Evolutionary conservation across 1,140 invertebrate species (phyloP), one percentile per base, ranked within the genome.

Genomic region (Heliothis virescens): DNA sequence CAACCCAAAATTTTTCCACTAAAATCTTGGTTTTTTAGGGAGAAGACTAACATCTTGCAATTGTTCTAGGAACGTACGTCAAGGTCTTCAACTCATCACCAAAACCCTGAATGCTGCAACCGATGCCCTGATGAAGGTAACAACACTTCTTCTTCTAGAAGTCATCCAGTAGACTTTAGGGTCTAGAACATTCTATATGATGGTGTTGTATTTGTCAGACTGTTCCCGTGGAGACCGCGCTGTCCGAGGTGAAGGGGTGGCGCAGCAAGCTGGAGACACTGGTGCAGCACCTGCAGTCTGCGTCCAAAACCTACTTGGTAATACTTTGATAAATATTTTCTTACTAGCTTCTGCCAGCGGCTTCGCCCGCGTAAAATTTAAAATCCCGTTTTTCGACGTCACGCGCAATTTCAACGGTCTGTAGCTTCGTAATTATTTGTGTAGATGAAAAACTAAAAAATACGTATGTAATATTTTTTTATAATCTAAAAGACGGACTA

Each of bases 281-380:
- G 4, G 80, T 95, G 59, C 86, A 92, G 12, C 92, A 94, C 26
- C 84, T 95, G 47, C 92, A 94, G 69, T 79, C 86, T 18, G 87
- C 90, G 55, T 95, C 94, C 67, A 94, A 90, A 77, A 84, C 82
- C 7, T 94, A 95, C 78, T 81, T 95, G 85, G 94, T 95, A 82
- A 89, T 81, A 79, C 57, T 65, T n/a, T 75, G 13, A 18, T 3
- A 26, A n/a, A 60, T 47, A 15, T 63, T 12, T 34, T 29, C n/a
- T 7, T 34, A 41, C 11, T 15, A 41, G n/a, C n/a, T n/a, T n/a
- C n/a, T n/a, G n/a, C n/a, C n/a, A n/a, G n/a, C n/a, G n/a, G n/a
- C n/a, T n/a, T n/a, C n/a, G n/a, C n/a, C n/a, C n/a, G n/a, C n/a
- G n/a, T n/a, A n/a, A n/a, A n/a, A n/a, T n/a, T n/a, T n/a, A n/a